Evolutionary conservation across 1,140 invertebrate species (phyloP), one percentile per base, ranked within the genome.

Genomic region (Calephelis virginiensis): DNA sequence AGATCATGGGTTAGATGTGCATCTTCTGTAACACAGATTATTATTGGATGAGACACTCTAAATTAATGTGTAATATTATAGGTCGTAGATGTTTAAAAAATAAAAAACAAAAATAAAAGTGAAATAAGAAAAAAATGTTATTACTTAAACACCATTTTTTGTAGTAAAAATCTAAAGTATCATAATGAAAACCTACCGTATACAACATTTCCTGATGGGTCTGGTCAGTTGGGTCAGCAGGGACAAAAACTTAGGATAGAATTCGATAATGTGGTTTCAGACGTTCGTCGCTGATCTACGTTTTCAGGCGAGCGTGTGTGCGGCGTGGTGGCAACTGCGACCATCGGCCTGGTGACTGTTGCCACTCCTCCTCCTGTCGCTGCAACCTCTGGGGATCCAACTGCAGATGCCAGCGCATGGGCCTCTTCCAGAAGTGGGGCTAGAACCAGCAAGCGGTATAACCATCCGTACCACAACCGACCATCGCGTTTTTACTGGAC

Each of bases 341-440:
- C 89, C 95, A 97, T 84, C 92, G 96, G 59, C 95, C 95, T 0
- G 95, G 95, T 61, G 96, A 97, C 86, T 97, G 97, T 92, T 97
- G 97, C 92, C 94, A 95, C 90, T 96, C 94, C 76, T 95, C 95
- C 69, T 95, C 96, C 28, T 98, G 97, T 92, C 93, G 96, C 48
- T 97, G 97, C 93, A 97, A 97, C 89, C 92, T 97, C 6, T 98
- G 97, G 97, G 96, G 96, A 28, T 95, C 95, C 75, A 98, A 97
- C 91, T 98, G 97, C 88, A 94, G 95, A 74, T 98, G 97, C 89
- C 96, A 97, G 87, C 94, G 96, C 71, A 95, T 96, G 93, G 97
- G 97, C 49, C 93, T 98, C 74, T 97, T 98, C 93, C 96, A 97
- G 85, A 96, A 97, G 89, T 97, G 96, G 96, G 96, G 96, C 75